Evolutionary conservation across 2,113 vertebrate genomes (phyloP).

Genomic region (Pica pica): DNA sequence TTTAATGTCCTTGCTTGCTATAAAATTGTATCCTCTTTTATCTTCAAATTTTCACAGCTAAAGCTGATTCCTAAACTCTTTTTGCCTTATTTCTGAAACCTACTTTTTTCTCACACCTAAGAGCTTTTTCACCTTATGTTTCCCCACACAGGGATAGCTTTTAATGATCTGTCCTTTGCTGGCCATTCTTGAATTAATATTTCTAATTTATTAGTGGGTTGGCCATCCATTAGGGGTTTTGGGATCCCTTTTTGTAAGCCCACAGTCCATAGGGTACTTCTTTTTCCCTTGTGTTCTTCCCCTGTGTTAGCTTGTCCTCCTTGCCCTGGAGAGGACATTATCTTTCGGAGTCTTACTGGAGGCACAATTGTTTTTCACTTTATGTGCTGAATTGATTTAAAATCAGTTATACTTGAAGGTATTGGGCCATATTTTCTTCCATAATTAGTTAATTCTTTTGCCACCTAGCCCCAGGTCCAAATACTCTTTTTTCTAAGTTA

Average conservation of each 20-base stretch:
- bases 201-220: background rate
- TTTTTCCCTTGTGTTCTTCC: background rate
- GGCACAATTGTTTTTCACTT: background rate
- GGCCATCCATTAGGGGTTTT: background rate
- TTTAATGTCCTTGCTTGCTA: no score
- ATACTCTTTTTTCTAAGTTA: background rate
- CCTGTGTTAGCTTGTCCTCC: background rate
- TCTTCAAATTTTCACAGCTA: no score
- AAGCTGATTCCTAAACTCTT: no score
- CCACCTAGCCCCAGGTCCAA: background rate
- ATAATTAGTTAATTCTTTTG: background rate
- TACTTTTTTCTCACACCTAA: no score
- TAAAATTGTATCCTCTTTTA: no score
- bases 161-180: background rate
- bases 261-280: background rate
- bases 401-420: background rate
- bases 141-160: background rate
- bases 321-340: no score
- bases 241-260: background rate
- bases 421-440: background rate
- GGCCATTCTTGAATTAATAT: background rate
- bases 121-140: no score
- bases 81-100: no score
- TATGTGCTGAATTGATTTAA: background rate
- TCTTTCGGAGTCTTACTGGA: background rate